Conservation (phyloP, 2,113 vertebrate genomes). For the Prionailurus viverrinus region DNA sequence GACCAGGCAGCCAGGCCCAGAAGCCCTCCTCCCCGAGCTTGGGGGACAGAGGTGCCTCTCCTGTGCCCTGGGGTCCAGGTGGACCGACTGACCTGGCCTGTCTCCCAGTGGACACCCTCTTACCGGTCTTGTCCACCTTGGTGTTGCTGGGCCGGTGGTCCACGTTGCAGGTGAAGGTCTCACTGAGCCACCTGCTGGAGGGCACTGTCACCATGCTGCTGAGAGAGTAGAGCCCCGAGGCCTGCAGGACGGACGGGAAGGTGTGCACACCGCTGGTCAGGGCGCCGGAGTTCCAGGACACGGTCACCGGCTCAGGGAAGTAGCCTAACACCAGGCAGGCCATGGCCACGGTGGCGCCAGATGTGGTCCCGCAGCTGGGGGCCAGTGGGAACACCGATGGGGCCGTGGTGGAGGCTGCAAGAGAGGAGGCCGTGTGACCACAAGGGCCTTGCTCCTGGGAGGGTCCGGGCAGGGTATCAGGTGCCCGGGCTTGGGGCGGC, state of each 20-base stretch:
- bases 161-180: conserved; percentile 59
- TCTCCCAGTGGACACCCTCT: not conserved
- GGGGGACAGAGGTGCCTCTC: accelerated
- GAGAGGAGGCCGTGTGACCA: not conserved
- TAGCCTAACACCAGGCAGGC: conserved; percentile 76
- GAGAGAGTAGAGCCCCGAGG: conserved; percentile 40
- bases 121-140: conserved; percentile 27
- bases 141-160: not conserved
- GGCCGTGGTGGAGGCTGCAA: not conserved
- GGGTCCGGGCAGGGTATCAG: accelerated
- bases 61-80: too few relatives aligned
- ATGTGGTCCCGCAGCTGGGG: accelerated
- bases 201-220: conserved; percentile 69
- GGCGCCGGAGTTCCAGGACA: conserved; percentile 70
- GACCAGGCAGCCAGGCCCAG: accelerated
- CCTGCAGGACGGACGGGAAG: not conserved
- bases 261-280: not conserved
- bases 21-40: accelerated
- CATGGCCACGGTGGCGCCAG: accelerated
- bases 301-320: conserved; percentile 18
- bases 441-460: accelerated
- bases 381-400: conserved; percentile 73
- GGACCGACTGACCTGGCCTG: too few relatives aligned
- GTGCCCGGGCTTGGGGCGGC: accelerated
- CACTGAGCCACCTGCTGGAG: not conserved